Percentiles rank a stretch among this genome's conserved stretches.
phyloP scores from a whole-genome alignment of 2,797 vertebrate genomes.

The Lophotriccus pileatus region DNA sequence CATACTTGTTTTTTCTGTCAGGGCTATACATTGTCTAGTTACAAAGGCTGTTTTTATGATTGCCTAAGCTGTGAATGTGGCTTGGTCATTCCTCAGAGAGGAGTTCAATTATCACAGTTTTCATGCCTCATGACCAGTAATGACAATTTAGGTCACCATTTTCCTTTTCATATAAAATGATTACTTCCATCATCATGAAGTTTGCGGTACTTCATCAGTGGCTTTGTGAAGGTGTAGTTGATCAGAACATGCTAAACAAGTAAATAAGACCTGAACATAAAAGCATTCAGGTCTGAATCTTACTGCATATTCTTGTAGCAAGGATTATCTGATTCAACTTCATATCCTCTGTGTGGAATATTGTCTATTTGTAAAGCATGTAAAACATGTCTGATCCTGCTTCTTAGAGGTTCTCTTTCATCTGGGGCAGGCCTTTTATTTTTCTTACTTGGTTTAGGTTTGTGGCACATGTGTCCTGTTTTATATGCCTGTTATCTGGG shows the following conservation, averaged over 20 bases:
- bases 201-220: background rate
- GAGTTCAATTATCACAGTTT: background rate
- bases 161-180: background rate
- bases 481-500: background rate
- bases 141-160: background rate
- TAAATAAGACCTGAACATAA: background rate
- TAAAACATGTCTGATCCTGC: background rate
- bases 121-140: background rate
- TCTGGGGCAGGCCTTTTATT: background rate
- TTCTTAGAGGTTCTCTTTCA: background rate
- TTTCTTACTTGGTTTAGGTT: slow-evolving; percentile 5
- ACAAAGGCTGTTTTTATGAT: background rate
- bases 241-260: background rate
- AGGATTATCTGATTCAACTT: background rate
- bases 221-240: background rate
- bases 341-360: background rate
- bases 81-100: background rate
- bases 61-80: background rate
- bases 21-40: background rate
- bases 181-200: background rate
- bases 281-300: background rate
- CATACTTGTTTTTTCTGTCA: background rate
- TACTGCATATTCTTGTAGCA: background rate
- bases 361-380: background rate
- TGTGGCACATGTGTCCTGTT: slow-evolving; percentile 10